Base-by-base conservation (phyloP, 1,140 invertebrate genomes). In the Camponotus pennsylvanicus region DNA sequence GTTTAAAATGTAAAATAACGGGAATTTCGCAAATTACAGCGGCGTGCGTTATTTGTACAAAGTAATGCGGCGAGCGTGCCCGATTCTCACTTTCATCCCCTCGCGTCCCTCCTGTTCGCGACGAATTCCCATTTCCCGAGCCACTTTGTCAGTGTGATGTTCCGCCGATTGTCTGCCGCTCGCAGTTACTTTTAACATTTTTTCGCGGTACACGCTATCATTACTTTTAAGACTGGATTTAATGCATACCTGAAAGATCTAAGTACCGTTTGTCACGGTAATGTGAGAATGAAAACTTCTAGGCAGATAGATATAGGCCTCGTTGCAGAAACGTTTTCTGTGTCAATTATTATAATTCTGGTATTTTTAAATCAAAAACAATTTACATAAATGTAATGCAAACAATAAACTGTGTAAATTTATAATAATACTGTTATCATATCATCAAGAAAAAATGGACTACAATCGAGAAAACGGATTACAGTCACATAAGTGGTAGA, bases 1-100 rank as follows among this genome's bases (percentile, higher is more conserved):
- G 92, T 93, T 93, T 93, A 93, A 93, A 94, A 94, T 94, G 89
- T 93, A 92, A 93, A 94, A 93, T 93, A 91, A 94, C 92, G 89
- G 90, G 91, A 93, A 94, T 94, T 94, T 94, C 88, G 90, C 92
- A 92, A 93, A 92, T 93, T 92, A 91, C 91, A 80, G 75, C 86
- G 80, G 86, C 86, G 70, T 90, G 87, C 89, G 89, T 93, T 93
- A 93, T 94, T 93, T 93, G 92, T 92, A 94, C 89, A 92, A 92
- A 92, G 91, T 92, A 93, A 92, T 92, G 90, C 90, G 84, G 87
- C 90, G 80, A 92, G 92, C 91, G 90, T 91, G 91, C 88, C 87
- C 55, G 45, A 80, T 71, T 85, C 55, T 55, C 69, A 67, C 69
- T 79, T 77, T 75, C 66, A 27, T 64, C 37, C 63, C 66, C 32